Conservation (phyloP, 2,888 invertebrate genomes). For the Thelaira solivaga region DNA sequence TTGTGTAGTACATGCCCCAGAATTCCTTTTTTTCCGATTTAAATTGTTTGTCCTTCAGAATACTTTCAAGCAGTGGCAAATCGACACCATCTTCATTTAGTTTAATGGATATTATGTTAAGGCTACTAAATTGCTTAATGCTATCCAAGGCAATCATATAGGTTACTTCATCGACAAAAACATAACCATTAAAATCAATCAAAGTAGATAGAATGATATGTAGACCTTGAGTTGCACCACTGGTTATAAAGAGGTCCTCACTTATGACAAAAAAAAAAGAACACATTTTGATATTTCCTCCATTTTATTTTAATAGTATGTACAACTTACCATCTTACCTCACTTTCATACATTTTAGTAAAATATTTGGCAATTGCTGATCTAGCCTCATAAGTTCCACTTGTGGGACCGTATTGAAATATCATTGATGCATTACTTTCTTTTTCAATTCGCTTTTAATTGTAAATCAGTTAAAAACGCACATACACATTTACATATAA, state of each 20-base stretch:
- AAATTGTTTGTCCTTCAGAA: slow-evolving; percentile 73
- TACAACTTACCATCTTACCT: slow-evolving; percentile 74
- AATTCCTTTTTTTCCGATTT: slow-evolving; percentile 77
- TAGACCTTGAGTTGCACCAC: slow-evolving; percentile 81
- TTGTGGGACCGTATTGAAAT: slow-evolving; percentile 79
- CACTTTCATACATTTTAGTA: slow-evolving; percentile 75
- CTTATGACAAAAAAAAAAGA: slow-evolving; percentile 68
- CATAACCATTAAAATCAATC: slow-evolving; percentile 78
- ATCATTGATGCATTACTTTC: slow-evolving; percentile 70
- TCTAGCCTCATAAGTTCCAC: slow-evolving; percentile 78
- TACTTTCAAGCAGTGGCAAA: slow-evolving; percentile 77
- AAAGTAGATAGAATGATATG: slow-evolving; percentile 79
- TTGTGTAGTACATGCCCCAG: slow-evolving; percentile 80
- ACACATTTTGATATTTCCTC: too few relatives aligned
- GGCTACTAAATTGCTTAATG: slow-evolving; percentile 79
- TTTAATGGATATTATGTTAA: slow-evolving; percentile 79
- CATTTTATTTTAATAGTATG: neutral
- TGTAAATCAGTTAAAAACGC: neutral
- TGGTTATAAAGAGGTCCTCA: slow-evolving; percentile 79
- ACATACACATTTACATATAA: neutral
- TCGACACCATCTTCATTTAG: slow-evolving; percentile 79
- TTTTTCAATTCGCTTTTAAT: slow-evolving; percentile 68
- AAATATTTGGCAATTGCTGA: slow-evolving; percentile 78
- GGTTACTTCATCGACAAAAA: slow-evolving; percentile 82
- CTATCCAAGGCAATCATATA: slow-evolving; percentile 81